Conservation (phyloP, 23 tunicate species). For the Ascidia mentula region DNA sequence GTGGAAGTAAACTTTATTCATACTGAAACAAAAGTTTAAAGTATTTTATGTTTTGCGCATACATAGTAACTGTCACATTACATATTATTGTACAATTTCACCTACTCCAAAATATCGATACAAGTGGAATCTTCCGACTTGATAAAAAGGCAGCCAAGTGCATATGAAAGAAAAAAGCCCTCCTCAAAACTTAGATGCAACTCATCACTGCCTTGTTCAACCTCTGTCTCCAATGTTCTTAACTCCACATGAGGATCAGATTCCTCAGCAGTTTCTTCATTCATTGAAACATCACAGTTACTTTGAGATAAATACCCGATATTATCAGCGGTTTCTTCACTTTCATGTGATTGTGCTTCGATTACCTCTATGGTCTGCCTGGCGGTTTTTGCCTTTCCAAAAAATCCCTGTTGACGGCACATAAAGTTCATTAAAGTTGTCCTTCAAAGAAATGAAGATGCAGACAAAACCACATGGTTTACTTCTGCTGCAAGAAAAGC, state of each 20-base stretch:
- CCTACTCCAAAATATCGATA: slow-evolving; percentile 18
- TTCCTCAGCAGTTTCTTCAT: not conserved
- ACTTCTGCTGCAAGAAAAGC: too few species aligned
- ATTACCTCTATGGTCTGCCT: not conserved
- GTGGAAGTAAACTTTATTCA: too few species aligned
- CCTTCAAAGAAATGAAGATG: too few species aligned
- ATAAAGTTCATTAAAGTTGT: too few species aligned
- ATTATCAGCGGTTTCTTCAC: not conserved
- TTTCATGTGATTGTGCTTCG: not conserved
- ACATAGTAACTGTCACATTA: too few species aligned
- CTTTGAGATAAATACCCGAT: not conserved
- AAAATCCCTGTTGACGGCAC: slow-evolving; percentile 53
- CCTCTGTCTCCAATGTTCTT: not conserved
- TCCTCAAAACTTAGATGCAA: slow-evolving; percentile 57
- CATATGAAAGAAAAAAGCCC: slow-evolving; percentile 75
- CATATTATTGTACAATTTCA: too few species aligned
- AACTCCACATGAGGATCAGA: not conserved
- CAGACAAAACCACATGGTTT: too few species aligned
- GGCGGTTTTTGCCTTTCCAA: slow-evolving; percentile 21
- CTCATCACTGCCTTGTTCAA: not conserved
- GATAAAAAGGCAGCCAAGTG: slow-evolving; percentile 72
- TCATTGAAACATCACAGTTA: not conserved
- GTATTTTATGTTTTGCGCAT: not conserved
- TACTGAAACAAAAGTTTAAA: too few species aligned
- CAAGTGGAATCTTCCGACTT: not conserved